Evolutionary conservation across 2,888 invertebrate genomes (phyloP), one percentile per base, ranked within the genome.

Genomic region (Escarpia spicata): DNA sequence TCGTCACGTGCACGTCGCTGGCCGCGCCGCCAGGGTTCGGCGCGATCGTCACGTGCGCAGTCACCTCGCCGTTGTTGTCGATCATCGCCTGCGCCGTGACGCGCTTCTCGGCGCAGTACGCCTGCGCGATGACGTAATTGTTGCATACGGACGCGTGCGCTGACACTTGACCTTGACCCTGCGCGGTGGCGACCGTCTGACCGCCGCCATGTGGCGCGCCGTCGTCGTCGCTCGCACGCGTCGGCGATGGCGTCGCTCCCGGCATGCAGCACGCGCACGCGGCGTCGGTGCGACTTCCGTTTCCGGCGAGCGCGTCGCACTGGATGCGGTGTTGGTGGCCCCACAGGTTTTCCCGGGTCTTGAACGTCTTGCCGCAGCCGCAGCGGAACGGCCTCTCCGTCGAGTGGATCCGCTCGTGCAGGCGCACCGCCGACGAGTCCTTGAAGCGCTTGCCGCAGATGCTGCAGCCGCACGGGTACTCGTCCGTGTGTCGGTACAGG

Each of bases 341-440:
- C 94, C 94, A 94, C 58, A 94, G 94, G 91, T 94, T 94, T 92
- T 94, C 94, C 26, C 93, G 75, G 15, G 94, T 94, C 93, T 94
- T 94, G 94, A 94, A 94, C 31, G 92, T 94, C 92, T 94, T 94
- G 37, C 94, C 94, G 92, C 94, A 94, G 52, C 92, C 93, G 92
- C 94, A 94, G 15, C 92, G 92, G 43, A 58, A 58, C 45, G 37
- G 45, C 2, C 43, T 19, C 44, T 37, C 92, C 45, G 45, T 37
- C 45, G 37, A 92, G 37, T 45, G 37, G 44, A 58, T 52, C 15
- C 44, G 44, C 45, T 92, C 75, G 75, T 75, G 75, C 75, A 75
- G n/a, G 2, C 75, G 75, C 26, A 75, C 75, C 4, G 91, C 44
- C 44, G 91, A 43, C 91, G 43, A 94, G 91, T 94, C 94, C 92